Evolutionary conservation across 2,888 invertebrate species (phyloP).

Genomic region (Tricholauxania praeusta): DNA sequence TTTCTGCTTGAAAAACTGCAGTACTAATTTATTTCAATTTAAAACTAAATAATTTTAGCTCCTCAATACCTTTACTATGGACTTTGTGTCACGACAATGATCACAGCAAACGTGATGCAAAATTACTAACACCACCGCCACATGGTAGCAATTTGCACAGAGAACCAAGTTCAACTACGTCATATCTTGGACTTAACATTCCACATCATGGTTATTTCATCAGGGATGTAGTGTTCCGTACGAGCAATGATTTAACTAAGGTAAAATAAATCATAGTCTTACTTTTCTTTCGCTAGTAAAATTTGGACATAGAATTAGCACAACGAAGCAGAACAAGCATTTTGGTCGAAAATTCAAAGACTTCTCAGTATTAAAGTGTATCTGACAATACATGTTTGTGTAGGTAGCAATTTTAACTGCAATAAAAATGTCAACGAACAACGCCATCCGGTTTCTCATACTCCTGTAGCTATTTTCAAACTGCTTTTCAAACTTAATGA

Average conservation of each 20-base stretch:
- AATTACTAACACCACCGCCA: constrained; percentile 39
- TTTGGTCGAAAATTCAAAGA: too few relatives aligned
- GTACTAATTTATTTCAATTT: too few relatives aligned
- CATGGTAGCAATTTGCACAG: constrained; percentile 48
- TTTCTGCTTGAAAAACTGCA: too few relatives aligned
- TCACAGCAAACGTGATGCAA: constrained; percentile 49
- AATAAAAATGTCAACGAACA: too few relatives aligned
- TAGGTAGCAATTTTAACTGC: too few relatives aligned
- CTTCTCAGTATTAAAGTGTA: too few relatives aligned
- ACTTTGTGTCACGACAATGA: constrained; percentile 58
- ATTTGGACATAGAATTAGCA: neutral
- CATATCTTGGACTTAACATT: constrained; percentile 60
- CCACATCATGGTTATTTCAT: constrained; percentile 63
- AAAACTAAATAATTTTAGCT: constrained; percentile 47
- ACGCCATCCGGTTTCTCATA: too few relatives aligned
- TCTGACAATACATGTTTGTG: too few relatives aligned
- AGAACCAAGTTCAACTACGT: constrained; percentile 49
- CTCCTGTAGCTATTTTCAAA: too few relatives aligned
- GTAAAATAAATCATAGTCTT: constrained; percentile 47
- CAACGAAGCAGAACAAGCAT: too few relatives aligned
- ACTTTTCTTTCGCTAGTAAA: neutral
- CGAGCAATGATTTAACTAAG: constrained; percentile 62
- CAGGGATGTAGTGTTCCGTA: constrained; percentile 62
- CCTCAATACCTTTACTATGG: constrained; percentile 62
- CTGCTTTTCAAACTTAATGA: too few relatives aligned